Conservation (phyloP, 2,797 vertebrate species). For the Chelon auratus region DNA sequence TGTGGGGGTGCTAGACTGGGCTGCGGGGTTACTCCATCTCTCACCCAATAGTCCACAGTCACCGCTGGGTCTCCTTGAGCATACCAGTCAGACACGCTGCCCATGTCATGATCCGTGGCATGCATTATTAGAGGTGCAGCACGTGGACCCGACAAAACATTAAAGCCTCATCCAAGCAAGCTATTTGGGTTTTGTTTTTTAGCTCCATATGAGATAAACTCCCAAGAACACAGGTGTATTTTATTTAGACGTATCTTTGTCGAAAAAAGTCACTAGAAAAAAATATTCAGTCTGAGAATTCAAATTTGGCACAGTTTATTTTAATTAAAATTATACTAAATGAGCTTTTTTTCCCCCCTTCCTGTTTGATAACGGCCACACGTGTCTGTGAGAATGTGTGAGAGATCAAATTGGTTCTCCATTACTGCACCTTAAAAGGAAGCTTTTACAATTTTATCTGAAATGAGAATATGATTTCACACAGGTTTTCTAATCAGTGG, state of each 20-base stretch:
- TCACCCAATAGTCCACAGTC: constrained; percentile 67
- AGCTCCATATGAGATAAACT: constrained; percentile 54
- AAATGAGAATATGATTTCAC: constrained; percentile 83
- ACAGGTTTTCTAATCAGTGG: constrained; percentile 82
- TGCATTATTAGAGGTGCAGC: constrained; percentile 22
- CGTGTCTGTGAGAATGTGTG: constrained; percentile 72
- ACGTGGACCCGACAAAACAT: constrained; percentile 21
- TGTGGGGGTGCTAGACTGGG: constrained; percentile 62
- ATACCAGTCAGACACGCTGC: constrained; percentile 52
- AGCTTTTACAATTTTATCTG: constrained; percentile 79
- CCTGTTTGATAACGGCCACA: constrained; percentile 69
- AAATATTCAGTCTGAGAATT: constrained; percentile 77
- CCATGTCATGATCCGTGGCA: constrained; percentile 57
- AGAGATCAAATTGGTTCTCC: constrained; percentile 84
- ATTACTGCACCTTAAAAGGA: constrained; percentile 79
- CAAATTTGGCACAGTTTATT: constrained; percentile 78
- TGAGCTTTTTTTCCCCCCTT: constrained; percentile 65
- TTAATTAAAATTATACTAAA: constrained; percentile 83
- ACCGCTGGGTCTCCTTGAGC: constrained; percentile 79
- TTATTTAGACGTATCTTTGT: constrained; percentile 71
- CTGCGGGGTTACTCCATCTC: constrained; percentile 62
- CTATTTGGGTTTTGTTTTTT: constrained; percentile 56
- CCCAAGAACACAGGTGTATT: constrained; percentile 75
- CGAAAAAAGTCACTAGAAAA: constrained; percentile 56
- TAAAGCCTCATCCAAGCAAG: constrained; percentile 37